These are phyloP conservation scores for Pseudomyrmex sp. DNA, from an alignment of 1,140 invertebrate species.

Conservation along the genomic window DNA sequence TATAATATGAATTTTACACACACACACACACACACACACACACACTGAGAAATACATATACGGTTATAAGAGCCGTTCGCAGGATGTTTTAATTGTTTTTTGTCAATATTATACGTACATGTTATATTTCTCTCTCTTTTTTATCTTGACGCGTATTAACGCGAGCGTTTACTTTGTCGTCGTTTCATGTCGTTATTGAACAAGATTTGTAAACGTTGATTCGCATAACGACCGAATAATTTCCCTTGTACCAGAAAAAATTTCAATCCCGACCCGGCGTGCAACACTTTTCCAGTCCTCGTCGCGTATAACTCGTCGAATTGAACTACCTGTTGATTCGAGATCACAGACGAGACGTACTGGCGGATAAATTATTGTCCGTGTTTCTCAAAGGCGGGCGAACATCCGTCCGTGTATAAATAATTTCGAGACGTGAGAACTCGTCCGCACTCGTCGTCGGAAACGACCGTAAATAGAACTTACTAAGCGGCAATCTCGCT, in stretches of 20 bases:
- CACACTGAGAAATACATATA: too few relatives aligned
- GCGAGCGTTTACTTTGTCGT: not conserved
- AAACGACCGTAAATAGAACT: constrained; percentile 1
- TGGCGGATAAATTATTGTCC: constrained; percentile 27
- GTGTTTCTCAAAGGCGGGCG: not conserved
- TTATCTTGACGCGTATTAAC: too few relatives aligned
- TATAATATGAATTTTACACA: too few relatives aligned
- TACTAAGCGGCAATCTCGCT: constrained; percentile 15
- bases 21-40: not conserved
- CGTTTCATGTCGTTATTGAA: not conserved
- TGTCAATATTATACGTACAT: too few relatives aligned
- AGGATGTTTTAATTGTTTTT: too few relatives aligned
- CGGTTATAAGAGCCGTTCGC: too few relatives aligned
- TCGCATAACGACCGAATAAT: constrained; percentile 7
- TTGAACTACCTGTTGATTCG: constrained; percentile 64
- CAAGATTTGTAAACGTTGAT: constrained; percentile 4
- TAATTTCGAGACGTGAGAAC: constrained; percentile 59
- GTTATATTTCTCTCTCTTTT: too few relatives aligned
- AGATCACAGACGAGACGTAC: not conserved
- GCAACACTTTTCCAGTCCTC: not conserved
- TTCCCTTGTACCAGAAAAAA: not conserved
- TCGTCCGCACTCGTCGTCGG: constrained; percentile 36
- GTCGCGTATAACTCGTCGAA: not conserved
- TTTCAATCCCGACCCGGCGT: not conserved
- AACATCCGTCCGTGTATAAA: constrained; percentile 11